These are phyloP conservation scores for Ligdia adustata DNA, from an alignment of 2,888 invertebrate genomes.

Conservation along the genomic window DNA sequence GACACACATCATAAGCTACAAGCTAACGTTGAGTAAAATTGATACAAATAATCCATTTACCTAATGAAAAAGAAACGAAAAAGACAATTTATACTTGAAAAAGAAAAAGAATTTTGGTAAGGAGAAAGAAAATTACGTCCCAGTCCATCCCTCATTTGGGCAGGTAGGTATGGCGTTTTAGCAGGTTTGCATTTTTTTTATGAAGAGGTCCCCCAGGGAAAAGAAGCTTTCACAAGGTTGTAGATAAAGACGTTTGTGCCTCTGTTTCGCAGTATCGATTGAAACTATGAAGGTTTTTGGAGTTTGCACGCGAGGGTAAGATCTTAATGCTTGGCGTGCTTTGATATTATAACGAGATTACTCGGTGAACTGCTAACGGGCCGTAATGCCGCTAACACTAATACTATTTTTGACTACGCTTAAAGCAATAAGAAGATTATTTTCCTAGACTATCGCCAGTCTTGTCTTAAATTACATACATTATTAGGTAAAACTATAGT, in stretches of 20 bases:
- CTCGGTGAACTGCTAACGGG: constrained; percentile 55
- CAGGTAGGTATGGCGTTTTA: constrained; percentile 46
- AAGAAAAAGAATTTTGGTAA: constrained; percentile 36
- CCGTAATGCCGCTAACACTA: constrained; percentile 18
- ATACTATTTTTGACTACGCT: no score
- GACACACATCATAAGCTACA: no score
- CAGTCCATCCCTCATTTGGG: constrained; percentile 28
- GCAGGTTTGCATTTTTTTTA: constrained; percentile 62
- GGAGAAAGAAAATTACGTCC: constrained; percentile 47
- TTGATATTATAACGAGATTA: constrained; percentile 72
- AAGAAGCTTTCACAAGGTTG: constrained; percentile 59
- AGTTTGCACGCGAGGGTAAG: constrained; percentile 73
- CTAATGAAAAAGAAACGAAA: constrained; percentile 8
- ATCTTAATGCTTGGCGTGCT: constrained; percentile 66
- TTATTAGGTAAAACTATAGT: no score
- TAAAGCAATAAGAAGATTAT: no score
- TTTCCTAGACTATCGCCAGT: no score
- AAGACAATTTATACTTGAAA: constrained; percentile 8
- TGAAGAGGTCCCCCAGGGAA: constrained; percentile 54
- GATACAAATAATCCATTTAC: constrained; percentile 1
- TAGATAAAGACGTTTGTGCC: constrained; percentile 69
- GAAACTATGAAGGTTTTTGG: constrained; percentile 64
- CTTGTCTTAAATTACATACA: no score
- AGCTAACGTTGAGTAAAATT: neutral
- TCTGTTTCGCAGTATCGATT: constrained; percentile 69